These are phyloP conservation scores for Drosophila antonietae DNA, from an alignment of 2,888 invertebrate species.

Conservation along the genomic window DNA sequence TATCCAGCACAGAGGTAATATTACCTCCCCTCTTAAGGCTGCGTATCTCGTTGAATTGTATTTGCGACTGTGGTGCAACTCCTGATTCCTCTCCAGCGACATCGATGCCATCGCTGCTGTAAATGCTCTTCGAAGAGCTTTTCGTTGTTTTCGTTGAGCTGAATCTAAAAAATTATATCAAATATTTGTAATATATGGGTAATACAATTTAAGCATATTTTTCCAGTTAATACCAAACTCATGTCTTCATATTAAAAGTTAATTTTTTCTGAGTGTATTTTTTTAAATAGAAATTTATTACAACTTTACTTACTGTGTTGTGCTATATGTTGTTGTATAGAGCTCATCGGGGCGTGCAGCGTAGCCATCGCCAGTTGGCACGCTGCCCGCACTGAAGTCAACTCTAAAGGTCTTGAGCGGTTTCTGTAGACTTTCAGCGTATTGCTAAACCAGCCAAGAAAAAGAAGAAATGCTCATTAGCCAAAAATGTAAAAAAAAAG, in stretches of 20 bases:
- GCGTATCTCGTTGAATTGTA: slow-evolving; percentile 90
- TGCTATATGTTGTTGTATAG: slow-evolving; percentile 84
- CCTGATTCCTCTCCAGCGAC: slow-evolving; percentile 52
- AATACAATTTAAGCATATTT: background rate
- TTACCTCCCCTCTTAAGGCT: slow-evolving; percentile 91
- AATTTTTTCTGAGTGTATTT: background rate
- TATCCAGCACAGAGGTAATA: slow-evolving; percentile 88
- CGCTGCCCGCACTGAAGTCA: slow-evolving; percentile 83
- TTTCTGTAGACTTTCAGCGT: slow-evolving; percentile 85
- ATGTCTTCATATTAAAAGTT: background rate
- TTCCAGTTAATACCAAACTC: background rate
- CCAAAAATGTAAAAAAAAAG: slow-evolving; percentile 15
- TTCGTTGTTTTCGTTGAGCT: slow-evolving; percentile 86
- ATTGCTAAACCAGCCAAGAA: slow-evolving; percentile 77
- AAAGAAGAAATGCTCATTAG: slow-evolving; percentile 24
- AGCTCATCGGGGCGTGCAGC: slow-evolving; percentile 81
- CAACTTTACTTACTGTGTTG: slow-evolving; percentile 83
- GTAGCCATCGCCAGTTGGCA: slow-evolving; percentile 79
- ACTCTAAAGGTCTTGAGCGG: slow-evolving; percentile 85
- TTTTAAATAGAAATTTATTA: background rate
- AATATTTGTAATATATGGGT: background rate
- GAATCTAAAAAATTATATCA: slow-evolving; percentile 83
- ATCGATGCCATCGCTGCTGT: slow-evolving; percentile 77
- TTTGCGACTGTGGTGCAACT: slow-evolving; percentile 85
- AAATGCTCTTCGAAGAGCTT: slow-evolving; percentile 86